Conservation (phyloP, 1,140 invertebrate species). For the Arctopsyche grandis region DNA sequence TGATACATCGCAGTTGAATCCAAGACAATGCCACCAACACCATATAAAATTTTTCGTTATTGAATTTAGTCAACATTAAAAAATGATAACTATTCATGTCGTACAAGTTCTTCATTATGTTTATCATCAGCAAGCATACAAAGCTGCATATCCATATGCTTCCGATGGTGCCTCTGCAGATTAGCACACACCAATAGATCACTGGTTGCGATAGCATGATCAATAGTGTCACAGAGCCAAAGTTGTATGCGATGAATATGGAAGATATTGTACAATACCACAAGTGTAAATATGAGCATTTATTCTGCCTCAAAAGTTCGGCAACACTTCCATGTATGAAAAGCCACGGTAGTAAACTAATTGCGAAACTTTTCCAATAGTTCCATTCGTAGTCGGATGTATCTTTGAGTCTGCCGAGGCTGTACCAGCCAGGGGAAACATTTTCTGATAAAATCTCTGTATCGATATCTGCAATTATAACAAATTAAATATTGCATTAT, state of each 20-base stretch:
- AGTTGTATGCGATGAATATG: slow-evolving; percentile 58
- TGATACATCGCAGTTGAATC: slow-evolving; percentile 64
- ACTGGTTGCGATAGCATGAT: slow-evolving; percentile 60
- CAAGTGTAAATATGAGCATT: slow-evolving; percentile 56
- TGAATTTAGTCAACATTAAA: slow-evolving; percentile 57
- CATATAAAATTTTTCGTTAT: slow-evolving; percentile 64
- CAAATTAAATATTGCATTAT: not conserved
- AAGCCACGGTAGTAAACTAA: slow-evolving; percentile 59
- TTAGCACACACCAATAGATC: slow-evolving; percentile 56
- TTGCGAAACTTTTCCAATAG: slow-evolving; percentile 62
- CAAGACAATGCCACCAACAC: slow-evolving; percentile 61
- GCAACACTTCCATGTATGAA: slow-evolving; percentile 60
- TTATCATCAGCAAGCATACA: slow-evolving; percentile 57
- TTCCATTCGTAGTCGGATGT: slow-evolving; percentile 65
- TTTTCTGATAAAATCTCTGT: slow-evolving; percentile 49
- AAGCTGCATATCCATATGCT: slow-evolving; percentile 59
- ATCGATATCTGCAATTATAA: slow-evolving; percentile 39
- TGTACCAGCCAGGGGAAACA: slow-evolving; percentile 60
- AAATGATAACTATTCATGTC: slow-evolving; percentile 62
- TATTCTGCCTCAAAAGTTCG: slow-evolving; percentile 58
- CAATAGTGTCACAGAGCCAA: slow-evolving; percentile 59
- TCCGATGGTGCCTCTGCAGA: slow-evolving; percentile 58
- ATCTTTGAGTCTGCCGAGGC: slow-evolving; percentile 60
- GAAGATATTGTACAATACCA: slow-evolving; percentile 63
- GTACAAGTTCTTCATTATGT: slow-evolving; percentile 61